A percentile compares a stretch with the other conserved stretches of the same genome.
Evolutionary conservation across 2,888 invertebrate genomes (phyloP).

Genomic region (Rhorus exstirpatorius): DNA sequence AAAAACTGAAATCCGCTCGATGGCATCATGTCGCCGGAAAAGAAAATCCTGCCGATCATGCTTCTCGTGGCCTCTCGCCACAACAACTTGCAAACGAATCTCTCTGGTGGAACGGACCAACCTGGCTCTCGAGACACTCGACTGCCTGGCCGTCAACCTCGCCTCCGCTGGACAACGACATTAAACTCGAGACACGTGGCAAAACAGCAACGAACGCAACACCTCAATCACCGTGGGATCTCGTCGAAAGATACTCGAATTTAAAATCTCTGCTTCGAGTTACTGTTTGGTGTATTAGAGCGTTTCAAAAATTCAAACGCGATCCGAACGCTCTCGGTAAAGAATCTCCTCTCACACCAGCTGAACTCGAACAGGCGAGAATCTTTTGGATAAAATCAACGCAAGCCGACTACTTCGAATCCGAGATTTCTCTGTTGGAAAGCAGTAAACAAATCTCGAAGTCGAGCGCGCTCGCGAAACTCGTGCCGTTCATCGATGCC

Average conservation of each 20-base stretch:
- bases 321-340: constrained; percentile 5
- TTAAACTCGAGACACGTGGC: constrained; percentile 22
- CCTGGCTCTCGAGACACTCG: constrained; percentile 49
- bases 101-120: constrained; percentile 46
- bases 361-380: constrained; percentile 29
- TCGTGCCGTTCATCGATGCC: constrained; percentile 51
- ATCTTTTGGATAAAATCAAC: constrained; percentile 42
- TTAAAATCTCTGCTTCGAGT: constrained; percentile 26
- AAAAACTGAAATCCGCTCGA: constrained; percentile 58
- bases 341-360: constrained; percentile 23
- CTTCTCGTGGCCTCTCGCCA: constrained; percentile 72
- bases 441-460: constrained; percentile 13
- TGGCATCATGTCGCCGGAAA: constrained; percentile 72
- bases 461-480: constrained; percentile 24
- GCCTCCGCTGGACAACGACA: constrained; percentile 3
- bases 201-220: constrained; percentile 20
- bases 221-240: constrained; percentile 33
- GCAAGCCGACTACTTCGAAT: constrained; percentile 31
- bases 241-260: constrained; percentile 33
- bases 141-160: constrained; percentile 27
- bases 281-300: constrained; percentile 42
- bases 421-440: constrained; percentile 23
- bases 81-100: constrained; percentile 11
- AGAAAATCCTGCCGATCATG: constrained; percentile 76
- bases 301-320: constrained; percentile 29